phyloP scores from a whole-genome alignment of 53 echinoderm and acorn worm genomes.

The Echinometra lucunter region DNA sequence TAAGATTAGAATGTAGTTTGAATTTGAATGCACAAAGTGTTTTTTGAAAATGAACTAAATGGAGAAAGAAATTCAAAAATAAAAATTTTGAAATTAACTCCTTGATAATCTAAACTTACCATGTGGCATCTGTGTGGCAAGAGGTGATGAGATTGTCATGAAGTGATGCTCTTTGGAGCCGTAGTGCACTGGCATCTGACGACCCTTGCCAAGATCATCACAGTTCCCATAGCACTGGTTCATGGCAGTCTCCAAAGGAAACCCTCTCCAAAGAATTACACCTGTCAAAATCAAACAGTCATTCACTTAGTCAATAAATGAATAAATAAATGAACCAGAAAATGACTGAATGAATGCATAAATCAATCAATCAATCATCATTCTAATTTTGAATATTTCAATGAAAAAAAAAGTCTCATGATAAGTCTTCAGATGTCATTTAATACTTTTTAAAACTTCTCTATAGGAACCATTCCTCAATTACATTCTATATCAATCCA shows the following conservation, averaged over 20 bases:
- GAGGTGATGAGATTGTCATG: slow-evolving; percentile 95
- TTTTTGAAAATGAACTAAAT: no score
- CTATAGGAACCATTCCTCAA: background rate
- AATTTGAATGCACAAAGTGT: no score
- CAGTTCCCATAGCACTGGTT: slow-evolving; percentile 97
- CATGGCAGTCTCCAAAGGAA: slow-evolving; percentile 80
- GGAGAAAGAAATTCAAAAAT: no score
- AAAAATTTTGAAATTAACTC: no score
- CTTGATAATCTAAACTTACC: slow-evolving; percentile 72
- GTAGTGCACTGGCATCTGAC: slow-evolving; percentile 99
- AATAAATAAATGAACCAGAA: no score
- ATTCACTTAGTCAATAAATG: no score
- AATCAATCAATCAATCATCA: no score
- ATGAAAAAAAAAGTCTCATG: background rate
- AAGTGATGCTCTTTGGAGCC: slow-evolving; percentile 95
- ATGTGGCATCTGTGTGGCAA: slow-evolving; percentile 99
- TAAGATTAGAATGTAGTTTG: no score
- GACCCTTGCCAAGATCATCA: slow-evolving; percentile 83
- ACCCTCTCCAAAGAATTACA: slow-evolving; percentile 95
- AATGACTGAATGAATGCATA: no score
- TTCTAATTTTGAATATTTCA: background rate
- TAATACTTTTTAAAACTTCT: background rate
- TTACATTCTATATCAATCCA: background rate
- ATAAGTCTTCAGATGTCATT: background rate
- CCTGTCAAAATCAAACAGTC: slow-evolving; percentile 65